These are phyloP conservation scores for Dinomys branickii DNA, from an alignment of 2,113 vertebrate genomes.

Conservation along the genomic window DNA sequence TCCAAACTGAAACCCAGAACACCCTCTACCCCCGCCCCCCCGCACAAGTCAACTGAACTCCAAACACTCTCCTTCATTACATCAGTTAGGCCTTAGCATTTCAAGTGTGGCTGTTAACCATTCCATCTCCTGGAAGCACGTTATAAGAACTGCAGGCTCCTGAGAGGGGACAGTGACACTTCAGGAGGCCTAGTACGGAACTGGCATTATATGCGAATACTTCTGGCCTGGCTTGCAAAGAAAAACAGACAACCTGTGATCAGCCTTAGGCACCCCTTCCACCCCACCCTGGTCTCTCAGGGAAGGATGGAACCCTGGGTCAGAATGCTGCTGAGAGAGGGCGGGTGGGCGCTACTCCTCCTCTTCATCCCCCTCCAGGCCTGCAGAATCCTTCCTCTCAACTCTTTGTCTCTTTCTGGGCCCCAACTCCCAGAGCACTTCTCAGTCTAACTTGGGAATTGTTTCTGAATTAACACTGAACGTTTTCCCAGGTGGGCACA, in stretches of 20 bases:
- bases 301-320: neutral
- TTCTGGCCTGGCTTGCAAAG: neutral
- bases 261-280: neutral
- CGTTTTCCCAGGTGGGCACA: conserved; percentile 33
- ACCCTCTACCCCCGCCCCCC: neutral
- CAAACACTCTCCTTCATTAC: neutral
- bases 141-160: neutral
- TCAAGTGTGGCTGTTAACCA: neutral
- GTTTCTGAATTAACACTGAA: conserved; percentile 5
- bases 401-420: neutral
- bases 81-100: neutral
- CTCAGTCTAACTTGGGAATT: conserved; percentile 59
- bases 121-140: neutral
- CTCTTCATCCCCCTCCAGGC: neutral
- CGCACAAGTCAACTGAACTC: neutral
- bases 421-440: neutral
- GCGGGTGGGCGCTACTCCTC: neutral
- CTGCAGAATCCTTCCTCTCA: neutral
- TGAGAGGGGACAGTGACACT: neutral
- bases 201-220: neutral
- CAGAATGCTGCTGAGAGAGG: neutral
- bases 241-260: neutral
- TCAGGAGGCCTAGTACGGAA: neutral
- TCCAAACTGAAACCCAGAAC: conserved; percentile 36
- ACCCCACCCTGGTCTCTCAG: neutral